Evolutionary conservation across 2,888 invertebrate species (phyloP).

Genomic region (Acanthosoma haemorrhoidale): DNA sequence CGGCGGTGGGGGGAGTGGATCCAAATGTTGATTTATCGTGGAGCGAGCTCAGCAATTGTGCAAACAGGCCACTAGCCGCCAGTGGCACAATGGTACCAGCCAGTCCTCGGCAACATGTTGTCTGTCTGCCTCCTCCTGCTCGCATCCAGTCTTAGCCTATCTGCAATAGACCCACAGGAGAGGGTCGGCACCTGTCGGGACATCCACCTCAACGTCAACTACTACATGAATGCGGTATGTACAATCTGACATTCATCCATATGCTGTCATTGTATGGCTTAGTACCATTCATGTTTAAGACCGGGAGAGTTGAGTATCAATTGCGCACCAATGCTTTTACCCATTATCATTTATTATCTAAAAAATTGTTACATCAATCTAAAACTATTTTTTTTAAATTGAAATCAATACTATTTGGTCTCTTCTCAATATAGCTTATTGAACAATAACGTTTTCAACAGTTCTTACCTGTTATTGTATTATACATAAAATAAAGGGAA

Average conservation of each 20-base stretch:
- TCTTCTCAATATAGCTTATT: no score
- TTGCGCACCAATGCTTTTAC: not conserved
- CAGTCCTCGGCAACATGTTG: not conserved
- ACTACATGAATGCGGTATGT: slow-evolving; percentile 16
- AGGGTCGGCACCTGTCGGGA: not conserved
- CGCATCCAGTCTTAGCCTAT: not conserved
- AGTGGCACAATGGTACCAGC: slow-evolving; percentile 1
- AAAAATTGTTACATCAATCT: no score
- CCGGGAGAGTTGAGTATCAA: no score
- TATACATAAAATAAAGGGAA: no score
- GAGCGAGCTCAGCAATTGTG: not conserved
- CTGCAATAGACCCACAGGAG: slow-evolving; percentile 9
- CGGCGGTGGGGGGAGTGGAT: not conserved
- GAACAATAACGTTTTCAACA: no score
- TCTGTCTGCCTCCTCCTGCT: not conserved
- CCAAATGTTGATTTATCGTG: not conserved
- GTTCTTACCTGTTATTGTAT: no score
- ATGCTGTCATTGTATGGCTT: no score
- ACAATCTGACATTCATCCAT: no score
- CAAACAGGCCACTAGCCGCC: not conserved
- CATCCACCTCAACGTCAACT: not conserved
- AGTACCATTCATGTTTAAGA: no score
- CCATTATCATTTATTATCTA: not conserved
- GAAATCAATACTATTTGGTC: no score
- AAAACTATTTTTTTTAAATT: no score